Conservation (phyloP, 1,140 invertebrate genomes). For the Anadara kagoshimensis region DNA sequence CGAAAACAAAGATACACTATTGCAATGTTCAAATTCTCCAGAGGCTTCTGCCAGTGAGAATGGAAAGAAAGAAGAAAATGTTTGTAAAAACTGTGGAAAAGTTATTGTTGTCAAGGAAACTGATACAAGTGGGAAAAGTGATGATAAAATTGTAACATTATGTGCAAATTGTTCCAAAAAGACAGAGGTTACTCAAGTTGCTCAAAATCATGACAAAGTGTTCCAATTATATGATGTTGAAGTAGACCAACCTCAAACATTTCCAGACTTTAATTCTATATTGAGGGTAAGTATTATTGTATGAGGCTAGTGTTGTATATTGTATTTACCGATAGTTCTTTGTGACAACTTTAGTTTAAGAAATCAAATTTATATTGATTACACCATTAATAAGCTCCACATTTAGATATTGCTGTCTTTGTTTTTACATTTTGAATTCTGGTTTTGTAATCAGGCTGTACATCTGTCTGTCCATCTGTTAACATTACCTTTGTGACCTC, state of each 20-base stretch:
- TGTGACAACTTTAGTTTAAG: too few species aligned
- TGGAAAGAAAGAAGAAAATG: not conserved
- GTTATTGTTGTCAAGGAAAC: conserved; percentile 3
- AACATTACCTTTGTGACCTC: too few species aligned
- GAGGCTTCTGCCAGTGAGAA: not conserved
- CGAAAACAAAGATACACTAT: not conserved
- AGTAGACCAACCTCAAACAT: conserved; percentile 21
- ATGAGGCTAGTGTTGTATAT: too few species aligned
- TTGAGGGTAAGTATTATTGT: conserved; percentile 19
- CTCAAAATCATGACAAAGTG: conserved; percentile 27
- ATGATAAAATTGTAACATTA: not conserved
- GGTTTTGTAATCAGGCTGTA: not conserved
- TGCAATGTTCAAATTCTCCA: not conserved
- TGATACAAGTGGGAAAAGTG: not conserved
- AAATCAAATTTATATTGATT: too few species aligned
- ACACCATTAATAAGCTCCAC: too few species aligned
- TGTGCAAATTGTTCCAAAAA: not conserved
- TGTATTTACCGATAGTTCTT: too few species aligned
- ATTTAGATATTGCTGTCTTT: not conserved
- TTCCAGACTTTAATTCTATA: conserved; percentile 28
- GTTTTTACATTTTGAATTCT: not conserved
- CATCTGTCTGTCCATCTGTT: not conserved
- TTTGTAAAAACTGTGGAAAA: conserved; percentile 1
- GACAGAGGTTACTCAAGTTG: not conserved
- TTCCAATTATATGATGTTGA: conserved; percentile 58